Conservation (phyloP, 2,888 invertebrate species). For the Crematogaster levior region DNA sequence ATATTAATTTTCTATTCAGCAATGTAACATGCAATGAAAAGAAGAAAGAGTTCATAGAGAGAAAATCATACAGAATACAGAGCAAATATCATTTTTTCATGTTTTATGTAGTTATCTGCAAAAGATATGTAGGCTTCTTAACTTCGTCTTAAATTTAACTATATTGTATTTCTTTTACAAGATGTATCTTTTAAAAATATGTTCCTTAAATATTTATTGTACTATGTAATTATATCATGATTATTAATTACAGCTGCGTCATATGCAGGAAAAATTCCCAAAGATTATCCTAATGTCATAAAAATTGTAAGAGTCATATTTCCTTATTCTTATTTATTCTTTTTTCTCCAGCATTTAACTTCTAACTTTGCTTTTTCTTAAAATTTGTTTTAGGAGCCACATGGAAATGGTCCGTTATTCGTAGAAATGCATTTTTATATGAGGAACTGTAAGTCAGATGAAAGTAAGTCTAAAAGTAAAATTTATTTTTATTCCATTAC, state of each 20-base stretch:
- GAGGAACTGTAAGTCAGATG: conserved; percentile 90
- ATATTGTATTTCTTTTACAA: background rate
- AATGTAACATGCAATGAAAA: too few species aligned
- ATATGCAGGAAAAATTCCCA: conserved; percentile 85
- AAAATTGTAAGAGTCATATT: conserved; percentile 91
- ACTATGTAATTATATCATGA: conserved; percentile 21
- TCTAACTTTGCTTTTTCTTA: conserved; percentile 13
- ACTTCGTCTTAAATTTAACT: background rate
- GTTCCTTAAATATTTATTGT: background rate
- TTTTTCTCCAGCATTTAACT: background rate
- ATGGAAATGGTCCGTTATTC: conserved; percentile 96
- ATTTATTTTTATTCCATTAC: conserved; percentile 5
- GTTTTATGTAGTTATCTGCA: background rate
- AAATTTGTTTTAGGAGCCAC: conserved; percentile 91
- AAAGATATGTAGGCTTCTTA: background rate
- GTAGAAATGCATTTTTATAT: conserved; percentile 97
- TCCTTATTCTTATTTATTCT: background rate
- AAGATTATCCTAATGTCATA: conserved; percentile 90
- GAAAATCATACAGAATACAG: too few species aligned
- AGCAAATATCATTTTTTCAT: too few species aligned
- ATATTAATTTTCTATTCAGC: too few species aligned
- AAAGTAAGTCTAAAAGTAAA: conserved; percentile 86
- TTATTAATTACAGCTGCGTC: conserved; percentile 84
- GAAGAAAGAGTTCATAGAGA: too few species aligned
- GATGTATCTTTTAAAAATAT: background rate